A percentile compares a stretch with the other conserved stretches of the same genome.
phyloP scores from a whole-genome alignment of 30 jellyfish, hydroid and myxozoan species.

The Rhopilema esculentum region DNA sequence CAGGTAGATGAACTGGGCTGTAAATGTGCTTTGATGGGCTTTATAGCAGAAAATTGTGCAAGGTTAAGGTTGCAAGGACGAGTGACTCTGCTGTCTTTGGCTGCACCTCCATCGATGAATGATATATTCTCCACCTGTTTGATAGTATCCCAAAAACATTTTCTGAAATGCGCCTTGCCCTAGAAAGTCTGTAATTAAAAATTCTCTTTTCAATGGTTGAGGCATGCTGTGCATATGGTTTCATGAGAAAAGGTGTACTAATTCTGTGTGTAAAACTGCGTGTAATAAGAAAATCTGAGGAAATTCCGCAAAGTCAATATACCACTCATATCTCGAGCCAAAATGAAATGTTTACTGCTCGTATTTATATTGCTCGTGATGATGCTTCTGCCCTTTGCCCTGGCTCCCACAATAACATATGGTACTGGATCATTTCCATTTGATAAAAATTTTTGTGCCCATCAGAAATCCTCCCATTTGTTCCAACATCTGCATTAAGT shows the following conservation, averaged over 20 bases:
- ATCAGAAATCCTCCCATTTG: too few species aligned
- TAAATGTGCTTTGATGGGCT: slow-evolving; percentile 4
- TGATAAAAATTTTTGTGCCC: too few species aligned
- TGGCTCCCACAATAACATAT: too few species aligned
- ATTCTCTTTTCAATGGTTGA: background rate
- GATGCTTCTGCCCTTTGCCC: too few species aligned
- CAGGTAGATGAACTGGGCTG: slow-evolving; percentile 34
- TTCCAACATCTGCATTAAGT: too few species aligned
- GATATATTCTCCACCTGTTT: slow-evolving; percentile 24
- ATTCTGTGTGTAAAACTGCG: background rate
- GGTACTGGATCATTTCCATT: too few species aligned
- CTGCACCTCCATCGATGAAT: slow-evolving; percentile 15
- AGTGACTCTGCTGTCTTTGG: slow-evolving; percentile 7
- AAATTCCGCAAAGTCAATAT: background rate
- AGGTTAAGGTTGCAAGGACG: slow-evolving; percentile 12
- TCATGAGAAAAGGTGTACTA: background rate
- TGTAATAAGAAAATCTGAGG: background rate
- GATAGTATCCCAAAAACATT: slow-evolving; percentile 46
- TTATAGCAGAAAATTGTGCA: slow-evolving; percentile 15
- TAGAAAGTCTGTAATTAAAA: background rate
- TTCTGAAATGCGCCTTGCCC: slow-evolving; percentile 43
- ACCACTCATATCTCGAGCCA: background rate
- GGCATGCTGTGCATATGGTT: background rate
- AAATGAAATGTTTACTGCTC: background rate
- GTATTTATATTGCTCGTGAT: background rate